A percentile compares a stretch with the other conserved stretches of the same genome.
Evolutionary conservation across 2,888 invertebrate species (phyloP).

Genomic region (Tipula helvola): DNA sequence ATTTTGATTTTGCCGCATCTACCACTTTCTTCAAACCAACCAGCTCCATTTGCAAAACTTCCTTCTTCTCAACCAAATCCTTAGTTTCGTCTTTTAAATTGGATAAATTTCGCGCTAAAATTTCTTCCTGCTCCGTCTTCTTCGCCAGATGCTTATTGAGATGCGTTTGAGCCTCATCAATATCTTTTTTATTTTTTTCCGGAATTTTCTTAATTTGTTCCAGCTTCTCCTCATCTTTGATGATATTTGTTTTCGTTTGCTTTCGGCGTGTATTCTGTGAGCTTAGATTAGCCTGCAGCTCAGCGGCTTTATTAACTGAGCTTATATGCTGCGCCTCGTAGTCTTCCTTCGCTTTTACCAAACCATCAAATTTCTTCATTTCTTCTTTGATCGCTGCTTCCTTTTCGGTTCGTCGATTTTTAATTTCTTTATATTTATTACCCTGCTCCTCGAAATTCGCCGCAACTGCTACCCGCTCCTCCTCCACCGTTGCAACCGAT

Average conservation of each 20-base stretch:
- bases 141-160: slow-evolving; percentile 41
- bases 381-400: slow-evolving; percentile 28
- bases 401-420: slow-evolving; percentile 39
- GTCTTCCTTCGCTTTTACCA: slow-evolving; percentile 45
- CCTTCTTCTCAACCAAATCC: slow-evolving; percentile 41
- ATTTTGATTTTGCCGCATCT: slow-evolving; percentile 51
- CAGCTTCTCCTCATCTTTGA: slow-evolving; percentile 52
- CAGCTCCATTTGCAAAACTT: slow-evolving; percentile 45
- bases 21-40: slow-evolving; percentile 55
- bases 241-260: slow-evolving; percentile 54
- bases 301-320: slow-evolving; percentile 52
- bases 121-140: slow-evolving; percentile 42
- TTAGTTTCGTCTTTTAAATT: slow-evolving; percentile 43
- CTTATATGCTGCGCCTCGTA: slow-evolving; percentile 46
- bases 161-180: slow-evolving; percentile 48
- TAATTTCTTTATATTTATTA: slow-evolving; percentile 22
- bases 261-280: slow-evolving; percentile 62
- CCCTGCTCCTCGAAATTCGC: slow-evolving; percentile 39
- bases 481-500: slow-evolving; percentile 45
- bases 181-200: slow-evolving; percentile 58
- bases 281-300: slow-evolving; percentile 50
- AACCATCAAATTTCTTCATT: slow-evolving; percentile 40
- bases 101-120: slow-evolving; percentile 48
- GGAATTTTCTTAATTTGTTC: slow-evolving; percentile 51
- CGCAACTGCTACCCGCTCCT: slow-evolving; percentile 46